These are phyloP conservation scores for Myotis lucifugus DNA, from an alignment of 2,113 vertebrate genomes.

Conservation along the genomic window DNA sequence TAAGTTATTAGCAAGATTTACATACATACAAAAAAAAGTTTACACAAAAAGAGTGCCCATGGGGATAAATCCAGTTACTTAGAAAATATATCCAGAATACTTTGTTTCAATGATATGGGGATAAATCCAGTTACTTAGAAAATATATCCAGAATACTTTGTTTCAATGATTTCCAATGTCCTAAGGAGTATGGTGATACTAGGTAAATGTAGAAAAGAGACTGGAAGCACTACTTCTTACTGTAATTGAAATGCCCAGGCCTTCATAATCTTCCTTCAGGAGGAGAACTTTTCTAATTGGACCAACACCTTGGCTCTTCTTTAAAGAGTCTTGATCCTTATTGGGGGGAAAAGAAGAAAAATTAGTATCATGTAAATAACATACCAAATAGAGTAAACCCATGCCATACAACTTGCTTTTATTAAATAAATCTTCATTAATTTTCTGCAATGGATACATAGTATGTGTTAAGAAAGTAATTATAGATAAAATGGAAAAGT, in stretches of 20 bases:
- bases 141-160: neutral
- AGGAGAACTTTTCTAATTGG: constrained; percentile 97
- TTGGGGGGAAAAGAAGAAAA: constrained; percentile 58
- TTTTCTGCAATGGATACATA: constrained; percentile 2
- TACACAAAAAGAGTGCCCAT: neutral
- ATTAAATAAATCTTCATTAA: constrained; percentile 32
- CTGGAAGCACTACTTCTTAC: constrained; percentile 85
- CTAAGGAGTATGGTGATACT: neutral
- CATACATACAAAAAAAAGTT: neutral
- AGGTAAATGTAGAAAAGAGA: neutral
- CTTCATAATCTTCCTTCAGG: constrained; percentile 98
- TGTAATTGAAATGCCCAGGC: constrained; percentile 98
- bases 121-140: constrained; percentile 30
- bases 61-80: constrained; percentile 4
- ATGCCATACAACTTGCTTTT: constrained; percentile 17
- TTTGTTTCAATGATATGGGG: neutral
- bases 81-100: constrained; percentile 6
- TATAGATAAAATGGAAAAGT: constrained; percentile 26
- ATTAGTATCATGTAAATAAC: constrained; percentile 28
- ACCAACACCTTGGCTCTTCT: constrained; percentile 98
- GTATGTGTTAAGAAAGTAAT: neutral
- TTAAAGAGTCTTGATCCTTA: constrained; percentile 95
- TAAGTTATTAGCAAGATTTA: constrained; percentile 28
- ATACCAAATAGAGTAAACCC: constrained; percentile 4
- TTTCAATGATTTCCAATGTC: neutral